These are phyloP conservation scores for Cosmia pyralina DNA, from an alignment of 2,888 invertebrate genomes.

Conservation along the genomic window DNA sequence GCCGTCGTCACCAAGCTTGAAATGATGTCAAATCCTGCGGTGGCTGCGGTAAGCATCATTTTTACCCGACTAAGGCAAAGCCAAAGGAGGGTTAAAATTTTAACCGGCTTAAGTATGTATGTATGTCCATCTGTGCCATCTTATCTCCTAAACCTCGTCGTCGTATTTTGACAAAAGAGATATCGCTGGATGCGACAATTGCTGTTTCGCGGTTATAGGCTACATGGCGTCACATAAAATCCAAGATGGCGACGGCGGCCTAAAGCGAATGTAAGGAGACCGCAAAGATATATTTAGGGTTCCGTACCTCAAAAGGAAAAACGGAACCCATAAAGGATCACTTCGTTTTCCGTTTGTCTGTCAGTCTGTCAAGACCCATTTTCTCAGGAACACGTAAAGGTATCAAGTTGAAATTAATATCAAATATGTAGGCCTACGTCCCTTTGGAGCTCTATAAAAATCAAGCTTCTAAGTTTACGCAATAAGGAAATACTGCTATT, in stretches of 20 bases:
- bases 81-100: not conserved
- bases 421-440: too few species aligned
- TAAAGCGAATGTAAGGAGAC: not conserved
- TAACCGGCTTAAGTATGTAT: not conserved
- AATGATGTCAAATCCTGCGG: conserved; percentile 95
- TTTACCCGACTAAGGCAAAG: not conserved
- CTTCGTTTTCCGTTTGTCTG: too few species aligned
- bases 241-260: not conserved
- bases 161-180: not conserved
- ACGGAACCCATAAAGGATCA: too few species aligned
- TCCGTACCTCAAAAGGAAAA: too few species aligned
- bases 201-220: not conserved
- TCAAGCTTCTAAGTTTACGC: too few species aligned
- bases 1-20: conserved; percentile 95
- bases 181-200: not conserved
- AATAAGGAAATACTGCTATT: too few species aligned
- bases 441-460: too few species aligned
- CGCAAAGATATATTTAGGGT: not conserved
- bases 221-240: not conserved
- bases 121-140: not conserved
- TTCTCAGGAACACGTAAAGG: too few species aligned
- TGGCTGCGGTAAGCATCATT: conserved; percentile 93
- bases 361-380: too few species aligned
- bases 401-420: too few species aligned
- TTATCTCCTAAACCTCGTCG: not conserved